A percentile compares a stretch with the other conserved stretches of the same genome.
These are phyloP conservation scores for Melanophora roralis DNA, from an alignment of 2,888 invertebrate genomes.

Conservation along the genomic window DNA sequence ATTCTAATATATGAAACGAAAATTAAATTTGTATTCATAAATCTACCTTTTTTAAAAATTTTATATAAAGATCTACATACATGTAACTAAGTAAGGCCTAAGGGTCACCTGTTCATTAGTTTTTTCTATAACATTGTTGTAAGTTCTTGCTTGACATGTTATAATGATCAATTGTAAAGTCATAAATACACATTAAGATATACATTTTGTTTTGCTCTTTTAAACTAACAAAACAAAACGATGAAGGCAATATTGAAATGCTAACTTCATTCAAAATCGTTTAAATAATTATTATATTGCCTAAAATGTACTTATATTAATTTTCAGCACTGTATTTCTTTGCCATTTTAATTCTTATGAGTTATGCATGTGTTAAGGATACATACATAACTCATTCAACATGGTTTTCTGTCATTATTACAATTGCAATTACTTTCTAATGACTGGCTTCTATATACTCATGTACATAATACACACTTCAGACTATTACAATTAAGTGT, in stretches of 20 bases:
- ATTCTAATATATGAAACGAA: too few relatives aligned
- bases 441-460: constrained; percentile 23
- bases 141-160: constrained; percentile 54
- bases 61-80: too few relatives aligned
- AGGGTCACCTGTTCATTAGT: too few relatives aligned
- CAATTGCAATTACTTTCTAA: constrained; percentile 55
- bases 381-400: not conserved
- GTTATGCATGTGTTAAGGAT: not conserved
- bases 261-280: not conserved
- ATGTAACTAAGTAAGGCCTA: too few relatives aligned
- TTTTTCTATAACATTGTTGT: not conserved
- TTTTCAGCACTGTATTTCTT: not conserved
- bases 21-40: too few relatives aligned
- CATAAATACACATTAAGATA: constrained; percentile 62
- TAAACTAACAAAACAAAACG: too few relatives aligned
- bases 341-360: not conserved
- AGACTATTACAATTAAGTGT: constrained; percentile 20
- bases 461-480: constrained; percentile 18
- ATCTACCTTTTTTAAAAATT: too few relatives aligned
- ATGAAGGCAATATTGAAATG: too few relatives aligned
- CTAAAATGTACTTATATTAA: not conserved
- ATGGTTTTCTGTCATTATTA: constrained; percentile 40
- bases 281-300: not conserved
- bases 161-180: constrained; percentile 73
- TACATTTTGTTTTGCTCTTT: constrained; percentile 35